Evolutionary conservation across 1,140 invertebrate genomes (phyloP), one percentile per base, ranked within the genome.

Genomic region (Heliconius nattereri): DNA sequence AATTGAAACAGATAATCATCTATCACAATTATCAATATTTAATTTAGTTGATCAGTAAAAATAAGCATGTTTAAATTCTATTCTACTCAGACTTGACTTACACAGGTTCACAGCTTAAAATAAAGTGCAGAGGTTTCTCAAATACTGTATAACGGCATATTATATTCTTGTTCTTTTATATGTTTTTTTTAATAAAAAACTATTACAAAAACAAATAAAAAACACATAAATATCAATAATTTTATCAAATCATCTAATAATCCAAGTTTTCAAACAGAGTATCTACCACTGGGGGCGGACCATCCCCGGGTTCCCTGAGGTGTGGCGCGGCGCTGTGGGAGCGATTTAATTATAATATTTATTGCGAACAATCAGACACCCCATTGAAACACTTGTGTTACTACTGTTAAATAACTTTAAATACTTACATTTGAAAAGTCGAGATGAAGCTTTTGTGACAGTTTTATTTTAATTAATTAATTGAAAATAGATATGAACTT

Each of bases 291-390:
- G 71, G 60, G 60, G 60, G 26, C 57, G 11, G 23, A 20, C 2
- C 19, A n/a, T 20, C 54, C 76, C 78, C 71, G 54, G 35, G 75
- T 20, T 13, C 71, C 71, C 70, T 20, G 71, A 29, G 81, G 73
- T 60, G 75, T 16, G 54, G 54, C 45, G 52, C 45, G 71, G 54
- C 45, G 52, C 45, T 40, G 75, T 35, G 74, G 79, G 71, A 52
- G 71, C 57, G 78, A 78, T 81, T 81, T 83, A 80, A 83, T 83
- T 83, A 83, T 79, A 83, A 83, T 83, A 83, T 83, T 83, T 83
- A 83, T 83, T 74, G 72, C 79, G 75, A 20, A 29, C 78, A 83
- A 76, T 83, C 79, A 52, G 60, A 79, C 82, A 83, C 82, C 82
- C 79, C 82, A 81, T 81, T 75, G 76, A 66, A 66, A 70, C 75